Evolutionary conservation across 1,140 invertebrate genomes (phyloP), one percentile per base, ranked within the genome.

Genomic region (Bombyx mori): DNA sequence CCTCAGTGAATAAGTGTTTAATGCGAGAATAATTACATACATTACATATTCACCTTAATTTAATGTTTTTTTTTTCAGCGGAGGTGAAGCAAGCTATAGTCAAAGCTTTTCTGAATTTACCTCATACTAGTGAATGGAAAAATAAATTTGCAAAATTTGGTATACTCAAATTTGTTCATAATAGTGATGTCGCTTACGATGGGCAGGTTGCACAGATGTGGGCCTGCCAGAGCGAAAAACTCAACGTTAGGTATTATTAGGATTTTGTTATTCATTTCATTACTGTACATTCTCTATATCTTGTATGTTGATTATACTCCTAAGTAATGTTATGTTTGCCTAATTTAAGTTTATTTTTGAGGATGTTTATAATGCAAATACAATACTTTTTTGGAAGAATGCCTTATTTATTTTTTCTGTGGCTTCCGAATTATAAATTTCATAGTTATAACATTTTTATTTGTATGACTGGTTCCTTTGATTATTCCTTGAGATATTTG

Each of bases 221-320:
- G 75, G 82, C 89, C 79, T 71, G 86, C 87, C 63, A 89, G 88
- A 84, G 75, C 71, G 71, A 82, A 79, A 75, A 88, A 81, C 72
- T 88, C 79, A 86, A 84, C 64, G 65, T 90, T 71, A 80, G 88
- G 62, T 91, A 91, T 86, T 92, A 91, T 86, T 92, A 87, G 88
- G 75, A 35, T 86, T 45, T 56, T 80, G 6, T 66, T 88, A 46
- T 56, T 80, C n/a, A 60, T 81, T 58, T 77, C 83, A 58, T 69
- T 89, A 57, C n/a, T 86, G 43, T 89, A 89, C 68, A 77, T 86
- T 46, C 57, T 89, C 52, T 88, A 88, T 71, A 82, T 88, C 71
- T 68, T 87, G 46, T 87, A 87, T 69, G 65, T 77, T 58, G 82
- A 87, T 69, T 85, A 79, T 64, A 79, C 71, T 68, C 80, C 82